Conservation (phyloP, 2,888 invertebrate genomes). For the Agonopterix arenella region DNA sequence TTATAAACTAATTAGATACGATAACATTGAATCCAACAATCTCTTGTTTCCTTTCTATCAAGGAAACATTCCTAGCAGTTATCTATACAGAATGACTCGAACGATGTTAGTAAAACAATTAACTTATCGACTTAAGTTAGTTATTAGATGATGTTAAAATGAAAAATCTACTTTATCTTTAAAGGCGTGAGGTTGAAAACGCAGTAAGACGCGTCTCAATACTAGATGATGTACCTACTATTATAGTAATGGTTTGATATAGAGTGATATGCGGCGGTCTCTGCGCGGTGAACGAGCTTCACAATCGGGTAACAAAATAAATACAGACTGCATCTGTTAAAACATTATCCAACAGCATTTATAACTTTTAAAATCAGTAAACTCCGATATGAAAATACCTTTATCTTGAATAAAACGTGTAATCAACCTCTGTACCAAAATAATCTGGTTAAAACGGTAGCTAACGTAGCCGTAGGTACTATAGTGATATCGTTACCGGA, state of each 20-base stretch:
- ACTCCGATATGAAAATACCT: conserved; percentile 57
- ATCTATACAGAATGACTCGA: conserved; percentile 13
- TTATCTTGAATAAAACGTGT: conserved; percentile 34
- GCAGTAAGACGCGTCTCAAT: conserved; percentile 34
- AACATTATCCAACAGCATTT: conserved; percentile 4
- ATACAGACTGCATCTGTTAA: conserved; percentile 2
- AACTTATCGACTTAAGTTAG: conserved; percentile 12
- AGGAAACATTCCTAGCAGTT: conserved; percentile 5
- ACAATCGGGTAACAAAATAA: conserved; percentile 1
- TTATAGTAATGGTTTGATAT: conserved; percentile 6
- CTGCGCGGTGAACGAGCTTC: not conserved
- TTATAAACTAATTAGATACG: not conserved
- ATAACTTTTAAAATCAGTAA: conserved; percentile 36
- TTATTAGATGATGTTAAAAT: conserved; percentile 22
- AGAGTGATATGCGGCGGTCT: conserved; percentile 9
- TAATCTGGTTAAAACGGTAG: conserved; percentile 51
- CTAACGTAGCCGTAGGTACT: conserved; percentile 4
- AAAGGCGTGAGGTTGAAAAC: conserved; percentile 30
- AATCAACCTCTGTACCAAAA: conserved; percentile 37
- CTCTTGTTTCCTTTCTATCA: not conserved
- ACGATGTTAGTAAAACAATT: conserved; percentile 11
- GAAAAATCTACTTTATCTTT: conserved; percentile 30
- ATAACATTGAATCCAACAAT: conserved; percentile 15
- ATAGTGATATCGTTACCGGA: conserved; percentile 28
- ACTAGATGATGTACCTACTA: conserved; percentile 22